These are phyloP conservation scores for Anabacerthia variegaticeps DNA, from an alignment of 2,797 vertebrate genomes.

Conservation along the genomic window DNA sequence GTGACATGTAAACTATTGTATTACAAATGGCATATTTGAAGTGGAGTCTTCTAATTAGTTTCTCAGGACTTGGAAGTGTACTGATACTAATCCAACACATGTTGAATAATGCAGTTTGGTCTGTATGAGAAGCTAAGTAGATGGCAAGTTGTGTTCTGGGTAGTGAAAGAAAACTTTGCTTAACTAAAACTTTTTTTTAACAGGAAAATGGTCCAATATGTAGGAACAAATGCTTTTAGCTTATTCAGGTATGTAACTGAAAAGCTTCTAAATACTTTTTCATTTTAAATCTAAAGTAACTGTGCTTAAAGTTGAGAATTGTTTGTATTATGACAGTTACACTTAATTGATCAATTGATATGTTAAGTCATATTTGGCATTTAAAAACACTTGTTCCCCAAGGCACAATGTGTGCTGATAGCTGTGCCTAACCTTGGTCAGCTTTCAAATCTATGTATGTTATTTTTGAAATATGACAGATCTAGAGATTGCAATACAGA, in stretches of 20 bases:
- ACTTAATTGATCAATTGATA: not conserved
- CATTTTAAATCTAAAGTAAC: not conserved
- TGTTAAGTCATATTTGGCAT: accelerated
- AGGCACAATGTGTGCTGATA: not conserved
- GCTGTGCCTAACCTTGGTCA: not conserved
- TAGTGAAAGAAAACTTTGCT: not conserved
- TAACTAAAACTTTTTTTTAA: not conserved
- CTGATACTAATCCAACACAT: not conserved
- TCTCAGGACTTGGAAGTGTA: not conserved
- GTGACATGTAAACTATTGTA: too few relatives aligned
- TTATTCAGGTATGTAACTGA: not conserved
- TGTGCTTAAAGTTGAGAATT: not conserved
- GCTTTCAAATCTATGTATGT: not conserved
- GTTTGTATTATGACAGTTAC: not conserved
- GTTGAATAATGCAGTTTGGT: not conserved
- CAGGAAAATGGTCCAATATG: not conserved
- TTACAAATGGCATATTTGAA: not conserved
- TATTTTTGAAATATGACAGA: not conserved
- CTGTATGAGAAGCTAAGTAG: not conserved
- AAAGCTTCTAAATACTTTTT: not conserved
- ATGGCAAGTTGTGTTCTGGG: not conserved
- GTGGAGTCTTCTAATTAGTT: not conserved
- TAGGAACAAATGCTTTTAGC: not conserved
- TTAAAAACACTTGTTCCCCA: not conserved
- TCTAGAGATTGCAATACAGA: not conserved